Conservation (phyloP, 2,888 invertebrate genomes). For the Gerris lacustris region DNA sequence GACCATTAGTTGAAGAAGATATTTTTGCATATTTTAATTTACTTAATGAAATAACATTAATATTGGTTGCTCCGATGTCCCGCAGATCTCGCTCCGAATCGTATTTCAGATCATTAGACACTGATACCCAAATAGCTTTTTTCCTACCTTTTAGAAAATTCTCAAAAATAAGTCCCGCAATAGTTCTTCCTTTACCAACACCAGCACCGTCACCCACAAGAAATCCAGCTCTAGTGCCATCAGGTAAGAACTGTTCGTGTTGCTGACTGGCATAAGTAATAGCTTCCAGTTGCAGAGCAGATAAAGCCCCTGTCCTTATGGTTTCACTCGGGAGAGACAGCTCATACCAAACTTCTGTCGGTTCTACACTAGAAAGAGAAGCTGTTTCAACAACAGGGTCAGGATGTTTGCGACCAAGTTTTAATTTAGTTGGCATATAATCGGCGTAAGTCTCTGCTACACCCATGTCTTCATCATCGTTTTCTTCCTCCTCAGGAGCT, state of each 20-base stretch:
- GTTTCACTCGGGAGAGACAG: constrained; percentile 40
- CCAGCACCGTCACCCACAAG: constrained; percentile 54
- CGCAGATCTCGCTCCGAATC: constrained; percentile 50
- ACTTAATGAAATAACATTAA: constrained; percentile 46
- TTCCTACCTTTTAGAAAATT: constrained; percentile 47
- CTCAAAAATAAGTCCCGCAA: constrained; percentile 53
- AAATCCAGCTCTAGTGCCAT: constrained; percentile 47
- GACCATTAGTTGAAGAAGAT: constrained; percentile 79
- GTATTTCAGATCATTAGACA: constrained; percentile 49
- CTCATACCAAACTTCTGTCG: constrained; percentile 43
- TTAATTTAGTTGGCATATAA: constrained; percentile 86
- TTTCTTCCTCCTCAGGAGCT: constrained; percentile 28
- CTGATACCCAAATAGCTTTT: constrained; percentile 48
- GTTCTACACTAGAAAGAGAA: constrained; percentile 47
- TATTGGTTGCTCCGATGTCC: constrained; percentile 45
- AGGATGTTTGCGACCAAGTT: constrained; percentile 46
- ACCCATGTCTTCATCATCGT: constrained; percentile 58
- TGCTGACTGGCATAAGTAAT: constrained; percentile 51
- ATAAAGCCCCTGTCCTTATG: constrained; percentile 43
- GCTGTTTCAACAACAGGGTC: constrained; percentile 53
- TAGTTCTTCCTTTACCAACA: constrained; percentile 49
- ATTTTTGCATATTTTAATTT: constrained; percentile 95
- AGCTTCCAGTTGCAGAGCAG: constrained; percentile 51
- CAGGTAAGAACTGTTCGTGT: constrained; percentile 43
- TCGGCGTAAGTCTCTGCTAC: constrained; percentile 97